phyloP scores from a whole-genome alignment of 2,113 vertebrate species.

The Neoarius graeffei region DNA sequence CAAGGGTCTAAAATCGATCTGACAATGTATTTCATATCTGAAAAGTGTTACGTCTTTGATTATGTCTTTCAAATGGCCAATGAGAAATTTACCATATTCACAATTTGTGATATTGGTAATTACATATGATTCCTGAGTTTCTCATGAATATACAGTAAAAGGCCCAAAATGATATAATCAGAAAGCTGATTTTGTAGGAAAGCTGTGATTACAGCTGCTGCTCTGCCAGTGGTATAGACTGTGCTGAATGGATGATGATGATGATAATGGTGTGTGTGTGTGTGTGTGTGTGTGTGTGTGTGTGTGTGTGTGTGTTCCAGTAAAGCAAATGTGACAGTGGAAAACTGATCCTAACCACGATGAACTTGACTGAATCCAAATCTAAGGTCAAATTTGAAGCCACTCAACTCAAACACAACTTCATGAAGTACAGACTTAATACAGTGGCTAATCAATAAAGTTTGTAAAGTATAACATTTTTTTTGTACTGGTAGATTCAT shows the following conservation, averaged over 20 bases:
- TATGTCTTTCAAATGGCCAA: background rate
- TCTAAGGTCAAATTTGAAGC: background rate
- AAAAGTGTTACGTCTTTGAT: background rate
- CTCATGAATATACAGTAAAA: background rate
- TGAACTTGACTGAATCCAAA: background rate
- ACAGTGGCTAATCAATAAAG: background rate
- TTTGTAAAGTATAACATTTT: background rate
- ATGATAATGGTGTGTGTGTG: background rate
- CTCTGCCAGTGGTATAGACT: constrained; percentile 20
- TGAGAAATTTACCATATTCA: background rate
- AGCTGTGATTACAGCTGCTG: background rate
- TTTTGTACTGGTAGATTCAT: background rate
- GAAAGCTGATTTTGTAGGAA: background rate
- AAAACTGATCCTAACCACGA: constrained; percentile 11
- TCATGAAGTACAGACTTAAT: background rate
- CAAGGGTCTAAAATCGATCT: background rate
- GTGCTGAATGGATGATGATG: constrained; percentile 7
- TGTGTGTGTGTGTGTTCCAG: constrained; percentile 3
- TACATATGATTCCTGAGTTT: background rate
- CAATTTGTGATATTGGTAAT: background rate
- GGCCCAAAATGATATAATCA: background rate
- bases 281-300: background rate
- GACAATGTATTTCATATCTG: background rate
- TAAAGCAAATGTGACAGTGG: constrained; percentile 12
- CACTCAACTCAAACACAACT: background rate